These are phyloP conservation scores for Silurus lanzhouensis DNA, from an alignment of 2,797 vertebrate genomes.

Conservation along the genomic window DNA sequence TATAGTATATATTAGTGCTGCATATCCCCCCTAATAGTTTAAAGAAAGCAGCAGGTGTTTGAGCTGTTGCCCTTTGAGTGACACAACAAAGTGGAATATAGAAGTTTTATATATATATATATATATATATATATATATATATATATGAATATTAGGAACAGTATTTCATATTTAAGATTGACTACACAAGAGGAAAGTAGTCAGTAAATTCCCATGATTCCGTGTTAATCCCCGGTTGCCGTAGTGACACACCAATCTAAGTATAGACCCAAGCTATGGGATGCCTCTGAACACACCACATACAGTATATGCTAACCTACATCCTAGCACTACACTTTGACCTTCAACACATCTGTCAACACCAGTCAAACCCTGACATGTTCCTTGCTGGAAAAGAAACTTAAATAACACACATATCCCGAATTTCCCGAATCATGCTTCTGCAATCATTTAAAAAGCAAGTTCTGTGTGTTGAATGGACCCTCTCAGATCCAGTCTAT, in stretches of 20 bases:
- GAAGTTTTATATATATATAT: too few species aligned
- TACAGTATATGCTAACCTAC: background rate
- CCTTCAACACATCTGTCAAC: slow-evolving; percentile 8
- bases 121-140: too few species aligned
- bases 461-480: background rate
- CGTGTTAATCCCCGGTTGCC: slow-evolving; percentile 46
- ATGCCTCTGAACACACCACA: slow-evolving; percentile 23
- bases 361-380: background rate
- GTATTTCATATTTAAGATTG: background rate
- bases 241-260: slow-evolving; percentile 46
- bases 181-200: slow-evolving; percentile 9
- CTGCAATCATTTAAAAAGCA: background rate
- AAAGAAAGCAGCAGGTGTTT: too few species aligned
- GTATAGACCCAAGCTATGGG: slow-evolving; percentile 45
- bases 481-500: background rate
- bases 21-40: too few species aligned
- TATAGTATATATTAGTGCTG: too few species aligned
- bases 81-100: too few species aligned
- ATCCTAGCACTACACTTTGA: background rate
- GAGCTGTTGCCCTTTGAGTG: too few species aligned
- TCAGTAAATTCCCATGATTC: slow-evolving; percentile 41
- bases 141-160: too few species aligned
- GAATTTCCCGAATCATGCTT: background rate
- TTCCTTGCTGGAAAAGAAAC: background rate
- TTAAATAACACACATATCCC: too few species aligned